phyloP scores from a whole-genome alignment of 2,888 invertebrate genomes.

The Cephus nigrinus region DNA sequence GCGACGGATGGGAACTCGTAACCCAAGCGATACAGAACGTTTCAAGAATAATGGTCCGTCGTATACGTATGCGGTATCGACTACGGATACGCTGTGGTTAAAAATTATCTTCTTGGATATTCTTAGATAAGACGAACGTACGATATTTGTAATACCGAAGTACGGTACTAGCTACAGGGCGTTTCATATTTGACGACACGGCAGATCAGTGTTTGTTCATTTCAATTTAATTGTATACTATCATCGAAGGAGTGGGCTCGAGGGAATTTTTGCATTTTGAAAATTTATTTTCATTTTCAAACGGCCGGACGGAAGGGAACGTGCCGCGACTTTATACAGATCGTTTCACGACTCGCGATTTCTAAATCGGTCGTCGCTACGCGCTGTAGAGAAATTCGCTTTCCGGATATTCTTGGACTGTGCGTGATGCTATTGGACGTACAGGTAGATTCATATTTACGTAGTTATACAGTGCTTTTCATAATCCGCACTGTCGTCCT shows the following conservation, averaged over 20 bases:
- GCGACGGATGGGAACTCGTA: conserved; percentile 5
- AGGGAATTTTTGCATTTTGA: neutral
- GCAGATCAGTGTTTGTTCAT: neutral
- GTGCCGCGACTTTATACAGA: neutral
- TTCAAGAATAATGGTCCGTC: neutral
- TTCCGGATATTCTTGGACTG: neutral
- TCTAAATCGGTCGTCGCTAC: neutral
- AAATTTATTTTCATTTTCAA: neutral
- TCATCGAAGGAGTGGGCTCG: neutral
- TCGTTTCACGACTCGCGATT: neutral
- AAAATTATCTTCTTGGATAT: neutral
- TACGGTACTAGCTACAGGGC: neutral
- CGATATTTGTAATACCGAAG: neutral
- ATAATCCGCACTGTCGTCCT: no score
- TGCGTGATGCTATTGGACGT: neutral
- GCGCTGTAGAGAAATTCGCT: neutral
- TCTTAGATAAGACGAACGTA: neutral
- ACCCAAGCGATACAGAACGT: neutral
- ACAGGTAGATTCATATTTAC: neutral
- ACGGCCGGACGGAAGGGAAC: neutral
- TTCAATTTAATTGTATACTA: neutral
- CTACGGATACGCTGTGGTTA: neutral
- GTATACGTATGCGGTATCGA: neutral
- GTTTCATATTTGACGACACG: neutral
- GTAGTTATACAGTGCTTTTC: neutral